A percentile compares a stretch with the other conserved stretches of the same genome.
phyloP scores from a whole-genome alignment of 30 jellyfish, hydroid and myxozoan species.

The Hydractinia symbiolongicarpus region DNA sequence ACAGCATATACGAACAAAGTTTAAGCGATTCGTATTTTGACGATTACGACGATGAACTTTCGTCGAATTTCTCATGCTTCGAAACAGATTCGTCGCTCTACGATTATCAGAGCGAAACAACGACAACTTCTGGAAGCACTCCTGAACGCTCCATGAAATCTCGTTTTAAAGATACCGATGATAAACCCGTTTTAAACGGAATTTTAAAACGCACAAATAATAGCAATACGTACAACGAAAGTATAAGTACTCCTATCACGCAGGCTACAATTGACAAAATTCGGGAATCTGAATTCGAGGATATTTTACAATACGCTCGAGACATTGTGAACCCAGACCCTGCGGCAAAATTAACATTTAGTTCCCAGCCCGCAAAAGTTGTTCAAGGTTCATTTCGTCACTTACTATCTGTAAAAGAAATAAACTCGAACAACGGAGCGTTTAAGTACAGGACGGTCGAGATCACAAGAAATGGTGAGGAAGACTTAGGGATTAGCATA shows the following conservation, averaged over 20 bases:
- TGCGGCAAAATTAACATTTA: constrained; percentile 60
- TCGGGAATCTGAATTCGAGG: constrained; percentile 75
- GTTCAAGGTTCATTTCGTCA: constrained; percentile 84
- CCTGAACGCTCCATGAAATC: background rate
- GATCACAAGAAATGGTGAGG: constrained; percentile 58
- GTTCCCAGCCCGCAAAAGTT: constrained; percentile 75
- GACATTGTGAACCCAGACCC: constrained; percentile 86
- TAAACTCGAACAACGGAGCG: constrained; percentile 74
- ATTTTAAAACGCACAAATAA: background rate
- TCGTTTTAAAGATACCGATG: background rate
- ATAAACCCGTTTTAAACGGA: background rate
- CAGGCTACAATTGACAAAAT: constrained; percentile 69
- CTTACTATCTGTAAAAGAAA: constrained; percentile 61
- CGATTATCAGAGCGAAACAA: constrained; percentile 1
- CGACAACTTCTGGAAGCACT: background rate
- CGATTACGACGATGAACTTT: background rate
- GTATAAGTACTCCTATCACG: constrained; percentile 41
- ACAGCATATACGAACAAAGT: constrained; percentile 5
- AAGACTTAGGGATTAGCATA: constrained; percentile 78
- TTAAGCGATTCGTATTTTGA: background rate
- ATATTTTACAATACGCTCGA: constrained; percentile 70
- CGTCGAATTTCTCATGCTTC: constrained; percentile 4
- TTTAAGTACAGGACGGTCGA: constrained; percentile 78
- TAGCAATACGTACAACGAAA: constrained; percentile 18
- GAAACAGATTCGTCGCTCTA: constrained; percentile 7